Conservation (phyloP, 2,888 invertebrate species). For the Incurvaria masculella region DNA sequence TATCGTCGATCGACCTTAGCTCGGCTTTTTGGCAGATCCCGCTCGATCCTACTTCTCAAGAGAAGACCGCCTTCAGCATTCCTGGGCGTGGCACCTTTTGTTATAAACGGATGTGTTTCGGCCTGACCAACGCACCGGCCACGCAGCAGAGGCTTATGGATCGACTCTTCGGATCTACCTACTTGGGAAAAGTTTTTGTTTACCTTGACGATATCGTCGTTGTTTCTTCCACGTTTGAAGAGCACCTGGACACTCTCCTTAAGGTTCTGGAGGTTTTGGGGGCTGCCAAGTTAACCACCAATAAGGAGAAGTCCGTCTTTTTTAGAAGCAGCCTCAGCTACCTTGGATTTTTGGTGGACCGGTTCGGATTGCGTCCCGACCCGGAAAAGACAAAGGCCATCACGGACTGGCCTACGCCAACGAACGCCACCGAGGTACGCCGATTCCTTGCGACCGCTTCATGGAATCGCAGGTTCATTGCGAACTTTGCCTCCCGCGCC, state of each 20-base stretch:
- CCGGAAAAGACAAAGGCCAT: constrained; percentile 17
- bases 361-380: constrained; percentile 16
- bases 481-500: not conserved
- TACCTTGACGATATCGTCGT: constrained; percentile 19
- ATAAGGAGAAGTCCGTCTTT: constrained; percentile 12
- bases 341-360: constrained; percentile 14
- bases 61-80: constrained; percentile 13
- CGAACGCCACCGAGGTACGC: not conserved
- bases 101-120: constrained; percentile 15
- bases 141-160: constrained; percentile 20
- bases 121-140: constrained; percentile 16
- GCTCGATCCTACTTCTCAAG: not conserved
- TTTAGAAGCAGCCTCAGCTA: constrained; percentile 1
- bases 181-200: constrained; percentile 14
- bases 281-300: constrained; percentile 16
- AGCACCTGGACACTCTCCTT: constrained; percentile 7
- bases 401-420: constrained; percentile 16
- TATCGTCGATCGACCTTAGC: constrained; percentile 16
- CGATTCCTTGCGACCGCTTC: not conserved
- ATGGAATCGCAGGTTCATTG: not conserved
- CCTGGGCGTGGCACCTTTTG: constrained; percentile 14
- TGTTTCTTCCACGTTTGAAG: constrained; percentile 11
- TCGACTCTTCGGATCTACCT: constrained; percentile 11
- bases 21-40: constrained; percentile 12
- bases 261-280: not conserved